Conservation (phyloP, 2,797 vertebrate species). For the Meriones psammophilus region DNA sequence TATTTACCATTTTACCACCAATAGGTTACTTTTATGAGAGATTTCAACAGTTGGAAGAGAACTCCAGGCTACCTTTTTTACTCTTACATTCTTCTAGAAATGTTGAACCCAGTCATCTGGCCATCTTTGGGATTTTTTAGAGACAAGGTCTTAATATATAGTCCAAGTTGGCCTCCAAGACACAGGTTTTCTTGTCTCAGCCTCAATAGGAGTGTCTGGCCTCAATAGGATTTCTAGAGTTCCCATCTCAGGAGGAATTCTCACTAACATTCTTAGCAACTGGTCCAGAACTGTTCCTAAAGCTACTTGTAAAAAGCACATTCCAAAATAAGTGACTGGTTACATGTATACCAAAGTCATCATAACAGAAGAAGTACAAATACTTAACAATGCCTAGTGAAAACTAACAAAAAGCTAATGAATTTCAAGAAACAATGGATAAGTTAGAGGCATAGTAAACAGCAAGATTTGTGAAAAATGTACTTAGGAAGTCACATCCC, state of each 20-base stretch:
- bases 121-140: background rate
- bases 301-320: constrained; percentile 23
- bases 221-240: background rate
- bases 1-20: constrained; percentile 23
- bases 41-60: constrained; percentile 12
- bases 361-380: background rate
- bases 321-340: background rate
- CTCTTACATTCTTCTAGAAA: constrained; percentile 42
- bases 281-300: background rate
- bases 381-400: background rate
- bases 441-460: background rate
- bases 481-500: background rate
- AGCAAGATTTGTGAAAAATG: background rate
- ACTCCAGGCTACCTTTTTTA: constrained; percentile 3
- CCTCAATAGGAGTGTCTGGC: background rate
- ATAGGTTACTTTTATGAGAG: constrained; percentile 44
- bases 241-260: background rate
- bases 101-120: background rate
- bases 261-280: background rate
- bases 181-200: background rate
- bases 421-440: background rate
- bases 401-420: background rate
- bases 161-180: background rate
- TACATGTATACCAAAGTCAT: background rate
- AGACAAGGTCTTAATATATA: background rate